Conservation (phyloP, 2,888 invertebrate species). For the Mamestra brassicae region DNA sequence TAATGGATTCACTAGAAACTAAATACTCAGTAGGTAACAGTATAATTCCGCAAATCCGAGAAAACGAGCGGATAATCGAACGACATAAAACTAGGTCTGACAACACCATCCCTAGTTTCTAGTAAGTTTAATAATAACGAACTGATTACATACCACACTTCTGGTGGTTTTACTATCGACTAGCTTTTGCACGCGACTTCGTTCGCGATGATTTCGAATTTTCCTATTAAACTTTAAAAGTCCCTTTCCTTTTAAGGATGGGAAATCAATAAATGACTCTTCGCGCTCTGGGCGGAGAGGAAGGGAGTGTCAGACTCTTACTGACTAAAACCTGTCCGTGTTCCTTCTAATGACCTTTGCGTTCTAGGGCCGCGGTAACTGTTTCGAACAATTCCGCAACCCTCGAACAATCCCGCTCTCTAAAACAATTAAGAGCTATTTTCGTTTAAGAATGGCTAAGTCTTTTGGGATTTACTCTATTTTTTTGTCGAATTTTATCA, state of each 20-base stretch:
- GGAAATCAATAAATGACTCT: too few relatives aligned
- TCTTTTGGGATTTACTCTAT: neutral
- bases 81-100: constrained; percentile 21
- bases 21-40: neutral
- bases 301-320: too few relatives aligned
- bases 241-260: neutral
- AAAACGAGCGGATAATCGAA: constrained; percentile 19
- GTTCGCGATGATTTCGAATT: neutral
- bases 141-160: constrained; percentile 50
- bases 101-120: constrained; percentile 39
- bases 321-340: too few relatives aligned
- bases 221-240: neutral
- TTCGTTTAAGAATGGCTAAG: neutral
- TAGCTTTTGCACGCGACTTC: neutral
- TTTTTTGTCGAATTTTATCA: fast-evolving
- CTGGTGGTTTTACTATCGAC: constrained; percentile 33
- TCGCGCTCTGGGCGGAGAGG: too few relatives aligned
- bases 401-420: too few relatives aligned
- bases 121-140: constrained; percentile 47
- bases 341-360: too few relatives aligned
- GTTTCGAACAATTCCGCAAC: too few relatives aligned
- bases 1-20: constrained; percentile 13
- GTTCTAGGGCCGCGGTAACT: too few relatives aligned
- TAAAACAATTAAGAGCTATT: neutral
- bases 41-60: constrained; percentile 1